Percentiles rank a stretch among this genome's conserved stretches.
Evolutionary conservation across 2,888 invertebrate genomes (phyloP).

Genomic region (Stictocephala bisonia): DNA sequence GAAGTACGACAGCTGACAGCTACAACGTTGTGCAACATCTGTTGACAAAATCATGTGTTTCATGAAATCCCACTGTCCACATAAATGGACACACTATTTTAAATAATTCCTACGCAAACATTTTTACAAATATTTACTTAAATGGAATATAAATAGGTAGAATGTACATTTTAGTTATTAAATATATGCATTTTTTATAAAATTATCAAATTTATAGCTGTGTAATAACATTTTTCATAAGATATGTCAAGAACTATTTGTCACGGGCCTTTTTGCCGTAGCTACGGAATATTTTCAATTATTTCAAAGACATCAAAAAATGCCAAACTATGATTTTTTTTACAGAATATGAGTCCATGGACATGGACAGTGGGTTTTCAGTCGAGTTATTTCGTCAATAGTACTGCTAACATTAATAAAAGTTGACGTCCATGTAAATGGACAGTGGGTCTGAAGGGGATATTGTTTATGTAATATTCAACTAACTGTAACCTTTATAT

Average conservation of each 20-base stretch:
- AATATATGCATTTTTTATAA: not conserved
- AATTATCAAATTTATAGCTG: not conserved
- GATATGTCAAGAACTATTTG: not conserved
- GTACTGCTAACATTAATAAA: too few species aligned
- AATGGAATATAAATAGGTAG: too few species aligned
- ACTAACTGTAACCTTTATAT: too few species aligned
- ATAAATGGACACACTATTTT: constrained; percentile 5
- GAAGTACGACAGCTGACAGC: not conserved
- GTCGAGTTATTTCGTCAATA: not conserved
- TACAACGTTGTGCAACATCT: not conserved
- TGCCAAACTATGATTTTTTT: not conserved
- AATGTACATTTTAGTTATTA: not conserved
- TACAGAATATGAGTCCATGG: not conserved
- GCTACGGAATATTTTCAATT: not conserved
- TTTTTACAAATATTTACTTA: too few species aligned
- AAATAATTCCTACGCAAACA: not conserved
- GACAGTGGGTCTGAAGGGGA: too few species aligned
- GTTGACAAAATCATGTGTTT: not conserved
- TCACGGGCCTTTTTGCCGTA: not conserved
- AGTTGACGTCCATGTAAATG: too few species aligned
- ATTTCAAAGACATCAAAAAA: not conserved
- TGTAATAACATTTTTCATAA: not conserved
- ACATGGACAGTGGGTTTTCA: not conserved
- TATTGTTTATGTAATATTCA: too few species aligned
- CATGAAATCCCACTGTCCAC: constrained; percentile 4